Evolutionary conservation across 2,888 invertebrate genomes (phyloP), one percentile per base, ranked within the genome.

Genomic region (Oligia latruncula): DNA sequence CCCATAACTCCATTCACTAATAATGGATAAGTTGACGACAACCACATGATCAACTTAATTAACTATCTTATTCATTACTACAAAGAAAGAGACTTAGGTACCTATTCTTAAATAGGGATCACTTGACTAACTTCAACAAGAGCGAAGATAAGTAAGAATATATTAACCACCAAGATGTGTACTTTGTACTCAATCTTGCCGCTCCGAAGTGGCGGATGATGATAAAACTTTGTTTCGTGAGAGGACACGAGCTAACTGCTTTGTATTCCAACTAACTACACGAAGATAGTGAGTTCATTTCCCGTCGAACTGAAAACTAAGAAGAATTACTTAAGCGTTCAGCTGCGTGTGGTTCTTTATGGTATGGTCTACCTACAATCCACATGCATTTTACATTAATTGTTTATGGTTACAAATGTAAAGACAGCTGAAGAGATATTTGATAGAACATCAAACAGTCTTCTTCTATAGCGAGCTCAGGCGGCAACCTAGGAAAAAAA

Each of bases 221-320:
- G 80, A 86, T 83, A 83, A 88, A 88, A 86, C 86, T 86, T 88
- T 81, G 85, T 81, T 85, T 78, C 78, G 64, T 68, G 72, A 72
- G 71, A 84, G 66, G 74, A 80, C 85, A 84, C 67, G 76, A 76
- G 75, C 81, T 81, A 85, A 80, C 88, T 87, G 76, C 88, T 85
- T 85, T 81, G 85, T 85, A 87, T 85, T 80, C 85, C 77, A n/a
- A 66, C 77, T 84, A 77, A 87, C 85, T 85, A 77, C 68, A 73
- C 70, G 64, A 55, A 70, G 88, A 85, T 77, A 81, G 85, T 70
- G 49, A 72, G 72, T 85, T 77, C 43, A 77, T 73, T 77, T 81
- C 64, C 58, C n/a, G 46, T 40, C 46, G 43, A 80, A 81, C 66
- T 87, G 64, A 43, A 84, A 75, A 85, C 81, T 77, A 66, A 73